Conservation (phyloP, 2,888 invertebrate genomes). For the Scaptomyza tumidula region DNA sequence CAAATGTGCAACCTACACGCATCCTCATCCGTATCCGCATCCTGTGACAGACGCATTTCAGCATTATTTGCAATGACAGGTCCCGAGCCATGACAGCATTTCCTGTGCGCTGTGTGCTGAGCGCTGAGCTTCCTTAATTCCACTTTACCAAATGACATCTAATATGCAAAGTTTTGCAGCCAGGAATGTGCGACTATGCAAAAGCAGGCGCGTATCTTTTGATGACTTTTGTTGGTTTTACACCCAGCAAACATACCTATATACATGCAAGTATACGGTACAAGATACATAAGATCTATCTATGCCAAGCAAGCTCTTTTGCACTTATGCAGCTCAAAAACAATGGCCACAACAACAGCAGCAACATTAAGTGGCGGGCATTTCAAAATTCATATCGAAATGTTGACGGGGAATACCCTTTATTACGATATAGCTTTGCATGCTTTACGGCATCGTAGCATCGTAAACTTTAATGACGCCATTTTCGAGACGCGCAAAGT, state of each 20-base stretch:
- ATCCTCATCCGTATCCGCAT: slow-evolving; percentile 46
- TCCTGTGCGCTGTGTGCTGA: slow-evolving; percentile 26
- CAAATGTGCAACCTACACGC: slow-evolving; percentile 64
- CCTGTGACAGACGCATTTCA: slow-evolving; percentile 79
- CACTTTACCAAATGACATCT: slow-evolving; percentile 82
- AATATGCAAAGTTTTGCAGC: slow-evolving; percentile 81
- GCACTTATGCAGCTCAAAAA: slow-evolving; percentile 44
- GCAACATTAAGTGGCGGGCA: slow-evolving; percentile 50
- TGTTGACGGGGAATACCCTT: slow-evolving; percentile 74
- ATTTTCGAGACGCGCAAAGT: slow-evolving; percentile 76
- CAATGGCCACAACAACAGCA: slow-evolving; percentile 50
- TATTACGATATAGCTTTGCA: slow-evolving; percentile 75
- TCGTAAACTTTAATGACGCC: slow-evolving; percentile 81
- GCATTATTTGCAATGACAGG: slow-evolving; percentile 79
- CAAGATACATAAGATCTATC: slow-evolving; percentile 56
- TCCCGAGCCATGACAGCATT: slow-evolving; percentile 45
- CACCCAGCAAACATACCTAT: slow-evolving; percentile 42
- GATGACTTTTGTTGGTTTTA: slow-evolving; percentile 81
- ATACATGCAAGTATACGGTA: background rate
- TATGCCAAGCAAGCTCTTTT: slow-evolving; percentile 39
- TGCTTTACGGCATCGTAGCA: slow-evolving; percentile 66
- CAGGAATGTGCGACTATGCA: slow-evolving; percentile 20
- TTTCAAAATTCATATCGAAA: slow-evolving; percentile 67
- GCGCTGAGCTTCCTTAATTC: slow-evolving; percentile 68
- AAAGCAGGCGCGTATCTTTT: slow-evolving; percentile 72